phyloP scores from a whole-genome alignment of 2,888 invertebrate species.

The Epistrophella euchroma region DNA sequence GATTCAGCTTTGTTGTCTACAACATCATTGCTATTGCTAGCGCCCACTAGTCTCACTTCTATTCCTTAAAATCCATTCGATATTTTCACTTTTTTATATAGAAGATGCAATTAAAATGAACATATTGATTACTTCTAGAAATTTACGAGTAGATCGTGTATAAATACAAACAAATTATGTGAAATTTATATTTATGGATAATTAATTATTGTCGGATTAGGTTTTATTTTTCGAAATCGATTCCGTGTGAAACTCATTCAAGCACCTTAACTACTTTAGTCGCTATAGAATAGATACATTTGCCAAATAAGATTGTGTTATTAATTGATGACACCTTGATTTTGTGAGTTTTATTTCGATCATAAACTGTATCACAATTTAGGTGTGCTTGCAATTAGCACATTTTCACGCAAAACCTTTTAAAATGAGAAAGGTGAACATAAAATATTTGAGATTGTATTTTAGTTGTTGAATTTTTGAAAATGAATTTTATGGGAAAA shows the following conservation, averaged over 20 bases:
- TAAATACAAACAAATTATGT: background rate
- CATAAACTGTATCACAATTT: background rate
- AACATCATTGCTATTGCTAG: background rate
- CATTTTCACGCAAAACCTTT: background rate
- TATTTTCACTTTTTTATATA: background rate
- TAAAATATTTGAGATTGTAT: background rate
- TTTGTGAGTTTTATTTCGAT: background rate
- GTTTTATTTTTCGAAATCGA: background rate
- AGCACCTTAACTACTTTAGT: background rate
- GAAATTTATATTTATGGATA: background rate
- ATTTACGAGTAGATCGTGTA: background rate
- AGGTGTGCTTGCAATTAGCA: conserved; percentile 2
- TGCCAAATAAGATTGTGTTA: background rate
- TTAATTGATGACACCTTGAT: background rate
- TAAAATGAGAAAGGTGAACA: background rate
- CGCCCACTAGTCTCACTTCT: conserved; percentile 3
- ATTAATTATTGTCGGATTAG: background rate
- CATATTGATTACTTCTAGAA: background rate
- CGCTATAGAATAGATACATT: background rate
- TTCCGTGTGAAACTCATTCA: background rate
- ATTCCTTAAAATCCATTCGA: background rate
- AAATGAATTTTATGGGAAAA: no score
- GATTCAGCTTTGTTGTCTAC: background rate
- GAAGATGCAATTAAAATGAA: background rate
- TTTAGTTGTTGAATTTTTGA: no score